Conservation (phyloP, 2,113 vertebrate species). For the Salvator merianae region DNA sequence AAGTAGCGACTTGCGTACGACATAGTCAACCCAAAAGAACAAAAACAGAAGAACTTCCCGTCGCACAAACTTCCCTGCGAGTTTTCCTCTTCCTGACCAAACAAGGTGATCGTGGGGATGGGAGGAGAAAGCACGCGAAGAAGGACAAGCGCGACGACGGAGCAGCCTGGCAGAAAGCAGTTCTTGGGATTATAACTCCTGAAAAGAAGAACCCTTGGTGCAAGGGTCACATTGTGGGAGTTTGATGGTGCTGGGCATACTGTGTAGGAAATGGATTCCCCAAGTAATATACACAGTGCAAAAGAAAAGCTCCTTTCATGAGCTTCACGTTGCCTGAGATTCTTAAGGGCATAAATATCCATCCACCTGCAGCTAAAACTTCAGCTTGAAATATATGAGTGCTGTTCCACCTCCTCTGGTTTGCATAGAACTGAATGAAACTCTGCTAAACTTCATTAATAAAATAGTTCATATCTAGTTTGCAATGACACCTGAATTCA, state of each 20-base stretch:
- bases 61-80: background rate
- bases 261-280: background rate
- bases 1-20: background rate
- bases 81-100: background rate
- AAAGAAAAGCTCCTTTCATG: background rate
- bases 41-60: background rate
- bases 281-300: background rate
- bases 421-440: no score
- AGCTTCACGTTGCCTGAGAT: no score
- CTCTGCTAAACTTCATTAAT: background rate
- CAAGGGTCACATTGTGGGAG: background rate
- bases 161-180: background rate
- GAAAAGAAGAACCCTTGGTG: constrained; percentile 1
- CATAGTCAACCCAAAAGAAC: background rate
- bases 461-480: background rate
- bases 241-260: background rate
- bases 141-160: background rate
- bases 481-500: background rate
- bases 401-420: no score
- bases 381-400: no score
- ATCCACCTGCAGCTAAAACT: no score
- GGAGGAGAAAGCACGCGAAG: background rate
- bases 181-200: background rate
- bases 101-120: background rate
- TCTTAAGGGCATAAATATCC: no score